Percentiles rank a stretch among this genome's conserved stretches.
Conservation (phyloP, 2,888 invertebrate genomes). For the Scaptomyza caliginosa region DNA sequence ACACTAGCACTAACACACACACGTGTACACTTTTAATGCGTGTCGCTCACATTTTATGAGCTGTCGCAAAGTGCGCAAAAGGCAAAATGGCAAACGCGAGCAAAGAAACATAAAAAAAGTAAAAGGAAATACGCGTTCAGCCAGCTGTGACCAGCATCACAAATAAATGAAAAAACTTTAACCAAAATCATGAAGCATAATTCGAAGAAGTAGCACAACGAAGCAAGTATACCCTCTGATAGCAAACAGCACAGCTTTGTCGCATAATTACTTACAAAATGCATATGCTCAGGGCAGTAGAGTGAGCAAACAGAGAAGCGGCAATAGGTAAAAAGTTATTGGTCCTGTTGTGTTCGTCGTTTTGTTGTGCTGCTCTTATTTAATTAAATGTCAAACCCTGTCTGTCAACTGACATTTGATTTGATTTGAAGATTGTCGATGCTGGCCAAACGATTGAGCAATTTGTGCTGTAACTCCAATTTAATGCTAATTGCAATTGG, state of each 20-base stretch:
- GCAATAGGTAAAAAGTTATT: constrained; percentile 57
- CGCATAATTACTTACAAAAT: background rate
- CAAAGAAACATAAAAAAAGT: constrained; percentile 27
- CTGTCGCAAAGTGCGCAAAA: constrained; percentile 75
- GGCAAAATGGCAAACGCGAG: constrained; percentile 57
- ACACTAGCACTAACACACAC: constrained; percentile 23
- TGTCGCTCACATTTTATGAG: constrained; percentile 78
- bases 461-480: constrained; percentile 22
- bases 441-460: constrained; percentile 37
- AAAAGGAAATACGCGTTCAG: constrained; percentile 68
- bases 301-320: background rate
- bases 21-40: constrained; percentile 70
- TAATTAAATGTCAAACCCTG: constrained; percentile 76
- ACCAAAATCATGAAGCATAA: constrained; percentile 51
- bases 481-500: background rate
- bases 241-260: no score
- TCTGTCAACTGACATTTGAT: constrained; percentile 50
- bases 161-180: constrained; percentile 74
- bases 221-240: background rate
- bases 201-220: background rate
- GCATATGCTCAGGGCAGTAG: constrained; percentile 8
- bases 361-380: constrained; percentile 49
- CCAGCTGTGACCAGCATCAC: constrained; percentile 75
- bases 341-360: constrained; percentile 24
- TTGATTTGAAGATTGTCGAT: constrained; percentile 35